Percentiles rank a stretch among this genome's conserved stretches.
Evolutionary conservation across 1,140 invertebrate genomes (phyloP).

Genomic region (Eueides isabella): DNA sequence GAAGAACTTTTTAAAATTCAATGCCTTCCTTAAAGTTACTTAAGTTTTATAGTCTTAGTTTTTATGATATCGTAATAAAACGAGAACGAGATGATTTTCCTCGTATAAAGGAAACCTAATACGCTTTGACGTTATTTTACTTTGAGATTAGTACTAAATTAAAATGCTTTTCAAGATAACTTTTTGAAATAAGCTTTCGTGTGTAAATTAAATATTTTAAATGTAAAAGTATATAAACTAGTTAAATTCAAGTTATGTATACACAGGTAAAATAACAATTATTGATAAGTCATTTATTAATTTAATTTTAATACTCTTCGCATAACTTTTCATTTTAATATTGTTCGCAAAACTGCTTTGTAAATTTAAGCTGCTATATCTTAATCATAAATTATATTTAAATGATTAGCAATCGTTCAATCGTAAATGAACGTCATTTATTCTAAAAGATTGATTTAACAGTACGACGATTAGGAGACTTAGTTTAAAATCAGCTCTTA

Average conservation of each 20-base stretch:
- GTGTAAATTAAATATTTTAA: background rate
- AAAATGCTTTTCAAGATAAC: background rate
- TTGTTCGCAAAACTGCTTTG: too few relatives aligned
- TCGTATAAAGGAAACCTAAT: constrained; percentile 19
- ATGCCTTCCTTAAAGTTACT: constrained; percentile 33
- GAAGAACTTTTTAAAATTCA: constrained; percentile 37
- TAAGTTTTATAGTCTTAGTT: constrained; percentile 33
- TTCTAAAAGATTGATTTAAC: too few relatives aligned
- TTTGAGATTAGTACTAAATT: background rate
- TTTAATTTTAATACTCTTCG: too few relatives aligned
- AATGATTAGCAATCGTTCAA: too few relatives aligned
- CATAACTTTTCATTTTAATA: too few relatives aligned
- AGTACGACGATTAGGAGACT: too few relatives aligned
- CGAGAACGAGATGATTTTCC: constrained; percentile 26
- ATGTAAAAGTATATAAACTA: background rate
- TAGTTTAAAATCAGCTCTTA: too few relatives aligned
- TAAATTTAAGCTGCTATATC: too few relatives aligned
- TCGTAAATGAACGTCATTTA: too few relatives aligned
- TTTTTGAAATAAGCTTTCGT: background rate
- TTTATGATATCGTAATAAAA: constrained; percentile 35
- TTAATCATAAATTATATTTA: too few relatives aligned
- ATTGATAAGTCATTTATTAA: too few relatives aligned
- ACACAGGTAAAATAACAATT: too few relatives aligned
- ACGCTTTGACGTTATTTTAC: background rate
- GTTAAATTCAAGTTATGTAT: background rate